Base-by-base conservation (phyloP, 2,888 invertebrate species). In the Gymnocheta viridis region DNA sequence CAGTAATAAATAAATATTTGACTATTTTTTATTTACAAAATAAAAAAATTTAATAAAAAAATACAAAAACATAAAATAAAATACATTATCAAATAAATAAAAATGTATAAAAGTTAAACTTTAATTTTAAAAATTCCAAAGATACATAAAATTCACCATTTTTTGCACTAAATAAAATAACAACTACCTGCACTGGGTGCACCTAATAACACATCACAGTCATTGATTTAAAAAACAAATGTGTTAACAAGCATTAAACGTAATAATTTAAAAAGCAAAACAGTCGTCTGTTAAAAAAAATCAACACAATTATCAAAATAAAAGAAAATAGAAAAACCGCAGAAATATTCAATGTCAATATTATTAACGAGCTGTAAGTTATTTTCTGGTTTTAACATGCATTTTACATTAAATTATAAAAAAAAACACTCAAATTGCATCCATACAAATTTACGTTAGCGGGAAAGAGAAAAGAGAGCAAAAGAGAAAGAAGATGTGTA, bases 281-380 rank as follows among this genome's bases (percentile, higher is more conserved):
- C 29, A 60, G 4, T 27, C 6, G 24, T n/a, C n/a, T 62, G 17
- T 38, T 38, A 44, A 17, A n/a, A 12, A 22, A 51, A 32, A 69
- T 9, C n/a, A 58, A 54, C 7, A 58, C 27, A 51, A 38, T 29
- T 7, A 41, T 22, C 49, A 64, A n/a, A n/a, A n/a, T 6, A 19
- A 64, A 69, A 62, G n/a, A 19, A 70, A 62, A 64, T 1, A 66
- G 17, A 70, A 58, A 82, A 47, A 2, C 1, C 27, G 58, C 27
- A 41, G 7, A 38, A 64, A 51, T 29, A 60, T 84, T 84, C 83
- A 84, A 84, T 80, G 83, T 80, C 83, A 84, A 56, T 35, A 76
- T 67, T 80, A 19, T 67, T 72, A 84, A 83, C 72, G 72, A 77
- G 70, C 62, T 60, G 66, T 60, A 80, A 76, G 62, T 77, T 66